phyloP scores from a whole-genome alignment of 2,113 vertebrate species.

The Nesoenas mayeri region DNA sequence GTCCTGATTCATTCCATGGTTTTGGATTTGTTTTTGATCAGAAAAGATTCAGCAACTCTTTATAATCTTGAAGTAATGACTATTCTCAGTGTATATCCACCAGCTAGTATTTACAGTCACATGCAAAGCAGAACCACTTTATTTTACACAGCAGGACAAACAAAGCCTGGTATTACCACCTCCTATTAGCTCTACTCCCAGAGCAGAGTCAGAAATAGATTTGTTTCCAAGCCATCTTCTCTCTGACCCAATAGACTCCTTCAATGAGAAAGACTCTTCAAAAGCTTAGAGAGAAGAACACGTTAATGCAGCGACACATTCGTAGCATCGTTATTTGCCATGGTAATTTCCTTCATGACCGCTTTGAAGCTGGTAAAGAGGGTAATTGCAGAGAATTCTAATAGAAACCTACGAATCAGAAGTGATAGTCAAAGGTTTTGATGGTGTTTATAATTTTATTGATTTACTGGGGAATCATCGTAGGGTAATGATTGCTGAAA shows the following conservation, averaged over 20 bases:
- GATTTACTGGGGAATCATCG: not conserved
- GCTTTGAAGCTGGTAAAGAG: not conserved
- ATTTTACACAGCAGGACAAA: constrained; percentile 47
- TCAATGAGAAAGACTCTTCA: not conserved
- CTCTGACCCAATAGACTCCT: not conserved
- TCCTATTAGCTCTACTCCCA: not conserved
- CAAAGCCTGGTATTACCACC: constrained; percentile 13
- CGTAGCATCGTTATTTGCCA: not conserved
- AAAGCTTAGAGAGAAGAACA: not conserved
- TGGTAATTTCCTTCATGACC: not conserved
- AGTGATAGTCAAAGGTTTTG: too few species aligned
- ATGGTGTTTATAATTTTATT: too few species aligned
- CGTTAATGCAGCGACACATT: not conserved
- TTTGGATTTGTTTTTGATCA: not conserved
- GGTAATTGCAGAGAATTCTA: not conserved
- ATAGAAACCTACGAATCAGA: not conserved
- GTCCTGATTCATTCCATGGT: not conserved
- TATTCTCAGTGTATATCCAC: not conserved
- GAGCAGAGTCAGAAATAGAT: not conserved
- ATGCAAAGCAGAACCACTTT: not conserved
- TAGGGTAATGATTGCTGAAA: not conserved
- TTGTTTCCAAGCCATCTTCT: not conserved
- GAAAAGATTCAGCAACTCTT: not conserved
- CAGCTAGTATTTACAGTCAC: constrained; percentile 11
- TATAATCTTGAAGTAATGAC: not conserved